These are phyloP conservation scores for Ophioninae sp. DNA, from an alignment of 2,888 invertebrate genomes.

Conservation along the genomic window DNA sequence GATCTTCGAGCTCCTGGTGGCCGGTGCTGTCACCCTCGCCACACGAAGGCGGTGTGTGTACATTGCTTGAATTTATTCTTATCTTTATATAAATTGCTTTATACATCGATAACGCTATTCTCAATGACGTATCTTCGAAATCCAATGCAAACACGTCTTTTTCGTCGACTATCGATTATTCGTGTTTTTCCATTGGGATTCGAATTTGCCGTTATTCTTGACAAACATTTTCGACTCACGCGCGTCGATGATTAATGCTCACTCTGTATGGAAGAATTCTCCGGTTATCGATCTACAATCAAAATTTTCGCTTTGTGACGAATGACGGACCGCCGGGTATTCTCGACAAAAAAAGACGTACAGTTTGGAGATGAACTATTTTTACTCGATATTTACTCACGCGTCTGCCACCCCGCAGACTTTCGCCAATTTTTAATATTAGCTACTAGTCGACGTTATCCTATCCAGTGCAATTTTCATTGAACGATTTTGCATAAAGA, in stretches of 20 bases:
- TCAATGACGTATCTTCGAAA: constrained; percentile 26
- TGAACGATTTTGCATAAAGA: background rate
- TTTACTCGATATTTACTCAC: background rate
- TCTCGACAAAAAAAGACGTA: background rate
- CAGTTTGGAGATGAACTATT: background rate
- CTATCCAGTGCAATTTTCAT: background rate
- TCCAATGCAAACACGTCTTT: background rate
- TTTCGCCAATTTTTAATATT: background rate
- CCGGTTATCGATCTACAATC: background rate
- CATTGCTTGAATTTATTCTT: constrained; percentile 77
- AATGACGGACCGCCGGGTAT: background rate
- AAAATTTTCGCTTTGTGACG: background rate
- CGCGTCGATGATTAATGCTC: background rate
- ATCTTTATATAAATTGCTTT: constrained; percentile 57
- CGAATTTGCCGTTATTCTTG: background rate
- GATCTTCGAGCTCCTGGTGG: constrained; percentile 80
- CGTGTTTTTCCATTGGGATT: background rate
- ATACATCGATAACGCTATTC: constrained; percentile 1
- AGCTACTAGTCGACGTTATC: too few relatives aligned
- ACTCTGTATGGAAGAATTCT: background rate
- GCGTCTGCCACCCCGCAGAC: background rate
- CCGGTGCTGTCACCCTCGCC: constrained; percentile 80
- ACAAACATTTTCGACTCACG: background rate
- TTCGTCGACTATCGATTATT: background rate
- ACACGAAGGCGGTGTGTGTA: constrained; percentile 81